Base-by-base conservation (phyloP, 2,797 vertebrate species). In the Poeciliopsis gracilis region DNA sequence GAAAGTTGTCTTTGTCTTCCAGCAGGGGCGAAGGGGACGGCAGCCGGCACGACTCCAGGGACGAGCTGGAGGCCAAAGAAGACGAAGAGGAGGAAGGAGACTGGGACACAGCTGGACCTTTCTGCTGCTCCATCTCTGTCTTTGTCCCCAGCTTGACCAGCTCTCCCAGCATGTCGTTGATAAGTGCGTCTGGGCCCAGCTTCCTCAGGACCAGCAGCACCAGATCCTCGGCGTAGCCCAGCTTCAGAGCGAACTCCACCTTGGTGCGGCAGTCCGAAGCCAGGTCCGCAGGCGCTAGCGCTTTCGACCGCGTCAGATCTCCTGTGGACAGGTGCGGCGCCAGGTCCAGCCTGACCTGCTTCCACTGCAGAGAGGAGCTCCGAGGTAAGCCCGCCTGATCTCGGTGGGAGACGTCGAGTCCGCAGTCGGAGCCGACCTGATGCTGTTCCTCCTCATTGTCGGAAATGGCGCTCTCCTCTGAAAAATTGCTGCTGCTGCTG, bases 91-190 rank as follows among this genome's bases (percentile, higher is more conserved):
- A 89, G n/a, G 86, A 88, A n/a, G 88, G 83, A 77, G 92, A 89
- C 45, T 87, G 88, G n/a, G 85, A 89, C 28, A 55, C 57, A 8
- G 75, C 4, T 0, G 53, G 28, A 25, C 75, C 74, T 85, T 89
- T 84, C 78, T 92, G 76, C 82, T 95, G 96, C 84, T 97, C 97
- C 36, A 92, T 86, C 76, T 98, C 97, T 49, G 94, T 95, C 94
- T 97, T 98, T 92, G 97, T 97, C 83, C 98, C 98, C 83, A 99
- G 96, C 93, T 99, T 99, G 84, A 99, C 97, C 91, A 99, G 96
- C 92, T 99, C 98, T 82, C 98, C 98, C 84, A 99, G 94, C 79
- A 99, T 95, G 90, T 99, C 98, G 78, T 99, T 99, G 91, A 98
- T 99, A 91, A 99, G 97, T 82, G 98, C 97, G 23, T 97, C 95